A percentile compares a stretch with the other conserved stretches of the same genome.
These are phyloP conservation scores for Odontocerum albicorne DNA, from an alignment of 2,888 invertebrate genomes.

Conservation along the genomic window DNA sequence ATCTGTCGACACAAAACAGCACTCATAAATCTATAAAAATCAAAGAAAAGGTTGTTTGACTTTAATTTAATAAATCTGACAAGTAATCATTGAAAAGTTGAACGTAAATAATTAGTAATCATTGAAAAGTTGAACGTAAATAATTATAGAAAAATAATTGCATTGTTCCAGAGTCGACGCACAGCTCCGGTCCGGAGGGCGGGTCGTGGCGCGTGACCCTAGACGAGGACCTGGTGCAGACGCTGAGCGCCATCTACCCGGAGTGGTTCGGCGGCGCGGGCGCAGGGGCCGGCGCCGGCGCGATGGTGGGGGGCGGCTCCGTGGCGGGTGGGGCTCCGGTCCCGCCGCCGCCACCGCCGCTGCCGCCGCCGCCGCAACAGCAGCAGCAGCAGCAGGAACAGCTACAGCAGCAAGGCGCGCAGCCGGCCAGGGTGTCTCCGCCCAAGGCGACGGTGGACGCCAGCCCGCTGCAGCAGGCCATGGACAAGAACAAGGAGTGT, in stretches of 20 bases:
- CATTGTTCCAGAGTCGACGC: slow-evolving; percentile 66
- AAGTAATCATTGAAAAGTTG: slow-evolving; percentile 1
- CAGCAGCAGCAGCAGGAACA: slow-evolving; percentile 42
- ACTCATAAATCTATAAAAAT: no score
- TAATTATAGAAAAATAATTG: no score
- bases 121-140: no score
- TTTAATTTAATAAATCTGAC: not conserved
- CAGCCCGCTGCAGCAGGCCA: slow-evolving; percentile 87
- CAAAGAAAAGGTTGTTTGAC: not conserved
- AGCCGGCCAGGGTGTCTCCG: slow-evolving; percentile 66
- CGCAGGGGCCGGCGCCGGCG: slow-evolving; percentile 44
- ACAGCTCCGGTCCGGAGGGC: slow-evolving; percentile 70
- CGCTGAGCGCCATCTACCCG: slow-evolving; percentile 89
- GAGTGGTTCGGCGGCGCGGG: slow-evolving; percentile 74
- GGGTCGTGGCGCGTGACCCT: slow-evolving; percentile 90
- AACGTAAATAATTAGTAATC: no score
- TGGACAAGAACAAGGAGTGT: slow-evolving; percentile 99
- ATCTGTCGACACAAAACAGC: no score
- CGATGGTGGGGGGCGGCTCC: slow-evolving; percentile 52
- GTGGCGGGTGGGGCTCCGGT: slow-evolving; percentile 45
- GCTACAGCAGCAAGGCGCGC: slow-evolving; percentile 66
- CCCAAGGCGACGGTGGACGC: slow-evolving; percentile 94
- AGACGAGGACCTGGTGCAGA: slow-evolving; percentile 90
- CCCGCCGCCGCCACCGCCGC: slow-evolving; percentile 65
- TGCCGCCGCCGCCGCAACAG: slow-evolving; percentile 50